phyloP scores from a whole-genome alignment of 2,113 vertebrate species.

The Nyctereutes procyonoides region DNA sequence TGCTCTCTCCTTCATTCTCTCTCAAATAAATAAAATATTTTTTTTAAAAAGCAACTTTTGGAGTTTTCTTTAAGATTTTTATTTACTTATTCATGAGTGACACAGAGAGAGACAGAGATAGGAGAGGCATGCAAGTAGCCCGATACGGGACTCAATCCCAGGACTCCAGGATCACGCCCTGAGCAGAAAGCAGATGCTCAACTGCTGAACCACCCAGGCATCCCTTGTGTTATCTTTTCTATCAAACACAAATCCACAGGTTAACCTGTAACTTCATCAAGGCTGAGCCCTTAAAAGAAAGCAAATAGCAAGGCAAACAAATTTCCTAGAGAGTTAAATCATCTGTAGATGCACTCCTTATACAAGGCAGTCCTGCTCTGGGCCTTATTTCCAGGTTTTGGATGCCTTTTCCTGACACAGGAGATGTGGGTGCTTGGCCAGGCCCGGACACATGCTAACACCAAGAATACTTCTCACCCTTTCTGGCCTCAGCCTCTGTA shows the following conservation, averaged over 20 bases:
- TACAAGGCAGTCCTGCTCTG: background rate
- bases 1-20: too few relatives aligned
- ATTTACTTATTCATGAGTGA: too few relatives aligned
- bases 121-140: too few relatives aligned
- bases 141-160: too few relatives aligned
- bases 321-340: background rate
- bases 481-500: background rate
- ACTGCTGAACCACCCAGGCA: too few relatives aligned
- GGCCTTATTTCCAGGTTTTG: background rate
- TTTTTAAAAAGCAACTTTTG: background rate
- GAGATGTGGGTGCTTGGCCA: background rate
- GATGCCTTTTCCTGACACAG: background rate
- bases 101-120: too few relatives aligned
- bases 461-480: background rate
- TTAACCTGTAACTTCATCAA: background rate
- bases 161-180: too few relatives aligned
- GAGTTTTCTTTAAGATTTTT: too few relatives aligned
- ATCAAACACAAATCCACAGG: background rate
- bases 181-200: too few relatives aligned
- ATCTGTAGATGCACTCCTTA: background rate
- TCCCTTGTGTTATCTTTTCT: background rate
- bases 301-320: background rate
- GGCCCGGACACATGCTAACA: background rate
- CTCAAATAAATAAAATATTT: background rate
- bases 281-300: background rate